Evolutionary conservation across 2,888 invertebrate species (phyloP).

Genomic region (Boloria selene): DNA sequence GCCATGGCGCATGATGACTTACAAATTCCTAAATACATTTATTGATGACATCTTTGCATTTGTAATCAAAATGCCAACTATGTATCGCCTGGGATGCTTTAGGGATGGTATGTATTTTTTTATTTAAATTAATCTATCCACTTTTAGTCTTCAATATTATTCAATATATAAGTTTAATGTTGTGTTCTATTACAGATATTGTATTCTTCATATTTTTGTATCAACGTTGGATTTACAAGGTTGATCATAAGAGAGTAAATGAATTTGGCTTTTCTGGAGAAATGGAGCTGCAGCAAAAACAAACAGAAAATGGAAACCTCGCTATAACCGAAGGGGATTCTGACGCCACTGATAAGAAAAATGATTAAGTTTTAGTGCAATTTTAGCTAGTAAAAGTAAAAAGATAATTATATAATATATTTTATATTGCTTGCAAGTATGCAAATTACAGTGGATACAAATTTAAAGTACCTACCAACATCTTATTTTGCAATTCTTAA

Average conservation of each 20-base stretch:
- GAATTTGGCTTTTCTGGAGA: constrained; percentile 99
- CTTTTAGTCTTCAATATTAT: constrained; percentile 6
- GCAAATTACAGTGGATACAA: constrained; percentile 11
- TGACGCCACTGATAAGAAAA: constrained; percentile 67
- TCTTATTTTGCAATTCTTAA: background rate
- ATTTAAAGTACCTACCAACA: constrained; percentile 5
- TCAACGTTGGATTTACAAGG: constrained; percentile 99
- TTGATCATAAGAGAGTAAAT: constrained; percentile 96
- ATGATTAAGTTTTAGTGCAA: constrained; percentile 60
- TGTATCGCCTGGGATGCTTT: constrained; percentile 98
- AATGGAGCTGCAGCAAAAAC: constrained; percentile 85
- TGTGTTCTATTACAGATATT: constrained; percentile 87
- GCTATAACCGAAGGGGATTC: constrained; percentile 61
- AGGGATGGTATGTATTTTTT: constrained; percentile 87
- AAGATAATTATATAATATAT: constrained; percentile 7
- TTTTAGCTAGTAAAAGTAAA: constrained; percentile 41
- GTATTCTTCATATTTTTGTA: constrained; percentile 99
- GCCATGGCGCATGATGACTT: constrained; percentile 99
- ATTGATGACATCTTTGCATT: constrained; percentile 99
- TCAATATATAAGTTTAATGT: too few relatives aligned
- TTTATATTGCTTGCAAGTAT: constrained; percentile 11
- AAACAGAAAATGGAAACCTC: constrained; percentile 56
- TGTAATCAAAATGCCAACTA: constrained; percentile 99
- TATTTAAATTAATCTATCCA: background rate
- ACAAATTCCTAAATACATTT: constrained; percentile 99